Evolutionary conservation across 2,797 vertebrate genomes (phyloP).

Genomic region (Cynopterus sphinx): DNA sequence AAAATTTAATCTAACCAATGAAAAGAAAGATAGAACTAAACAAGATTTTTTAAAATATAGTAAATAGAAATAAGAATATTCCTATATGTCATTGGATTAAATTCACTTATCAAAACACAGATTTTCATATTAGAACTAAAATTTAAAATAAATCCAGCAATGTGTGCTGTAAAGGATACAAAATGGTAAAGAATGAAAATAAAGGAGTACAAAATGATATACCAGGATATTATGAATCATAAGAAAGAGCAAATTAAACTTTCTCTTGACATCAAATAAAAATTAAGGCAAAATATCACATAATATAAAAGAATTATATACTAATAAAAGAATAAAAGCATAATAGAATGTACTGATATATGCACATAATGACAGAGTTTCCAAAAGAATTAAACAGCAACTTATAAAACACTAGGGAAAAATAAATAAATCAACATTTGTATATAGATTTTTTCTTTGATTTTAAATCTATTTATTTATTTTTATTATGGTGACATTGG

Average conservation of each 20-base stretch:
- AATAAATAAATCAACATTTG: neutral
- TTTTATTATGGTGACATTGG: too few species aligned
- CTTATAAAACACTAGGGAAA: neutral
- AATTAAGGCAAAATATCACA: neutral
- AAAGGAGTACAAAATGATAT: neutral
- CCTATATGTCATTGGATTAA: neutral
- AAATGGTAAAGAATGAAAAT: neutral
- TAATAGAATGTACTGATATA: neutral
- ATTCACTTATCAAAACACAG: neutral
- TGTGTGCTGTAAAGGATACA: neutral
- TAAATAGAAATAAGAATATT: neutral
- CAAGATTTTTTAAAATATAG: neutral
- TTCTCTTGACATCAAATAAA: neutral
- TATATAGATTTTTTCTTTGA: neutral
- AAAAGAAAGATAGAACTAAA: neutral
- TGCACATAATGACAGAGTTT: neutral
- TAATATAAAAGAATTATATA: neutral
- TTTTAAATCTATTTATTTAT: too few species aligned
- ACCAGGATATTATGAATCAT: neutral
- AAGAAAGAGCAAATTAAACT: neutral
- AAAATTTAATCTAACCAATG: neutral
- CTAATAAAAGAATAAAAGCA: neutral
- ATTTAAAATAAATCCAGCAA: neutral
- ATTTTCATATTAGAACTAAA: neutral
- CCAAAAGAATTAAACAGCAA: neutral